phyloP scores from a whole-genome alignment of 2,113 vertebrate genomes.

The Pomatorhinus ruficollis region DNA sequence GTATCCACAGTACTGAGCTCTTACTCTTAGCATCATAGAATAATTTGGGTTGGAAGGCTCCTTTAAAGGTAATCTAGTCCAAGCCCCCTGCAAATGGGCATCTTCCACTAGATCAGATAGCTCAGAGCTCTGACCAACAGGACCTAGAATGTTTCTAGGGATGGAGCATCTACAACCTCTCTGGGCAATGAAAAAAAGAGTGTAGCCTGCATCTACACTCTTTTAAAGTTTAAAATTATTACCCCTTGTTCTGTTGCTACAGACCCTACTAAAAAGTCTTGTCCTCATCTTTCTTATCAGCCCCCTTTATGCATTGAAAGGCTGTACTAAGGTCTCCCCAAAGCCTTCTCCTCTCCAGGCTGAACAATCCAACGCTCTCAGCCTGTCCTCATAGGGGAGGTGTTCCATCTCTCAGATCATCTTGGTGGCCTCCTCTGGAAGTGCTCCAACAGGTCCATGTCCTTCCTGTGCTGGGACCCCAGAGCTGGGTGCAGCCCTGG shows the following conservation, averaged over 20 bases:
- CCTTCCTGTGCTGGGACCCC: accelerated
- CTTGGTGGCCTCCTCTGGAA: neutral
- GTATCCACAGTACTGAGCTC: neutral
- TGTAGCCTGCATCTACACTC: neutral
- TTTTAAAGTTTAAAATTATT: neutral
- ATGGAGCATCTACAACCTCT: neutral
- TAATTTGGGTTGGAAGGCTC: neutral
- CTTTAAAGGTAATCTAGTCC: neutral
- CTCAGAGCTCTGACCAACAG: neutral
- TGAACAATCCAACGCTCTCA: neutral
- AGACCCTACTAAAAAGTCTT: neutral
- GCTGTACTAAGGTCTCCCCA: neutral
- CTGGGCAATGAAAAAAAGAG: too few relatives aligned
- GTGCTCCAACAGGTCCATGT: accelerated
- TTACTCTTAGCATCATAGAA: neutral
- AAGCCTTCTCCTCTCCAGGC: neutral
- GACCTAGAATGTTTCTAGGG: neutral
- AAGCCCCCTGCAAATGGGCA: neutral
- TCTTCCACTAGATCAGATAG: neutral
- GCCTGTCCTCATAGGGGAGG: accelerated
- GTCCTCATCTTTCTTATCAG: neutral
- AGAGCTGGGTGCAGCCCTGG: neutral
- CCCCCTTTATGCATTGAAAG: neutral
- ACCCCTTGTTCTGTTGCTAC: neutral
- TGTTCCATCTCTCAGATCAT: accelerated